phyloP scores from a whole-genome alignment of 1,140 invertebrate genomes.

The Micrasema longulum region DNA sequence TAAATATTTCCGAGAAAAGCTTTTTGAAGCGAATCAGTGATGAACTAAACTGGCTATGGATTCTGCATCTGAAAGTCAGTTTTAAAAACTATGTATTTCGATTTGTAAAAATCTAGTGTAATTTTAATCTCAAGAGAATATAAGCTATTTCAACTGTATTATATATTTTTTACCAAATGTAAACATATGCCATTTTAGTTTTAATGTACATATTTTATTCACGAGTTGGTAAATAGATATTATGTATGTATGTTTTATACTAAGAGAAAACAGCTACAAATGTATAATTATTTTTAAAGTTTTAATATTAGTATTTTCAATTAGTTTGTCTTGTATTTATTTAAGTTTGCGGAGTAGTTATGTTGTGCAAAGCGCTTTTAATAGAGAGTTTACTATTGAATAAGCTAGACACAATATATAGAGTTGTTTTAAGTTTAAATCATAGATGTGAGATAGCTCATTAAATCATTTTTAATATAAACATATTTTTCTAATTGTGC shows the following conservation, averaged over 20 bases:
- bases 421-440: conserved; percentile 16
- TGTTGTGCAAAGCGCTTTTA: conserved; percentile 23
- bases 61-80: conserved; percentile 6
- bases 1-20: conserved; percentile 84
- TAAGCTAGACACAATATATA: conserved; percentile 25
- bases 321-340: conserved; percentile 32
- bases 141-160: conserved; percentile 39
- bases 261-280: conserved; percentile 37
- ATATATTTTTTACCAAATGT: conserved; percentile 44
- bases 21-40: conserved; percentile 73
- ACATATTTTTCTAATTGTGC: conserved; percentile 13
- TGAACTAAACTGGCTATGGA: not conserved
- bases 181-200: conserved; percentile 41
- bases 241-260: conserved; percentile 32
- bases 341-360: conserved; percentile 2
- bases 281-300: conserved; percentile 17
- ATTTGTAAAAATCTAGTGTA: conserved; percentile 28
- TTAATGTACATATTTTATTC: conserved; percentile 40
- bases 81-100: conserved; percentile 14
- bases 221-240: conserved; percentile 15
- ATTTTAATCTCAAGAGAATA: conserved; percentile 39
- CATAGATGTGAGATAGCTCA: conserved; percentile 7
- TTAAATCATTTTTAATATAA: conserved; percentile 20
- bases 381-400: conserved; percentile 23
- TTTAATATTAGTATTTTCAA: conserved; percentile 10